A percentile compares a stretch with the other conserved stretches of the same genome.
phyloP scores from a whole-genome alignment of 2,888 invertebrate genomes.

The Onthophagus sagittarius region DNA sequence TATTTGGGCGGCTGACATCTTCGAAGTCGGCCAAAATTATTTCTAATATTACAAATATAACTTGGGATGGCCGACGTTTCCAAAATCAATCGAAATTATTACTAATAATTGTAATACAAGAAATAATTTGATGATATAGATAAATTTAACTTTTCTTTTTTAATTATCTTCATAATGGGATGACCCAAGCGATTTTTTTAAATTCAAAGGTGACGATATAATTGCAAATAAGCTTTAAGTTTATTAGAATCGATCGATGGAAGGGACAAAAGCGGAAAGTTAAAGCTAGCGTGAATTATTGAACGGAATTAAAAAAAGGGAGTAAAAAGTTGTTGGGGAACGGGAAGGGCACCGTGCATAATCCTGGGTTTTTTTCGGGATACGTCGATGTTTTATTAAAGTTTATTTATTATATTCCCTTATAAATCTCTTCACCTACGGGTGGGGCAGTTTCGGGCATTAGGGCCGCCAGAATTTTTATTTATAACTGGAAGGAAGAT shows the following conservation, averaged over 20 bases:
- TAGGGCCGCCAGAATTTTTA: neutral
- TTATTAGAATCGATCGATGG: neutral
- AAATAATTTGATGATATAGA: no score
- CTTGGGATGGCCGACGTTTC: no score
- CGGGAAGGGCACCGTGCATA: neutral
- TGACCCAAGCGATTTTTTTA: no score
- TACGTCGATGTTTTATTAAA: conserved; percentile 6
- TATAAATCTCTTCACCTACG: conserved; percentile 2
- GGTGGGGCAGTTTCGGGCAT: neutral
- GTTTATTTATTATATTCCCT: conserved; percentile 6
- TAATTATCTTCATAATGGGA: neutral
- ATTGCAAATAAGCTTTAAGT: neutral
- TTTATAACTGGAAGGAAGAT: neutral
- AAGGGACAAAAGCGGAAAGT: neutral
- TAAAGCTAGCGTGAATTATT: neutral
- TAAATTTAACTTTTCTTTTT: neutral
- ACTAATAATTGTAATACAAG: no score
- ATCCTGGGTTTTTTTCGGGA: neutral
- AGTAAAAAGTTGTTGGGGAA: neutral
- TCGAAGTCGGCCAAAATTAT: no score
- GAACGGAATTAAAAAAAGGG: neutral
- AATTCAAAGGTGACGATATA: neutral
- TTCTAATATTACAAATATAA: no score
- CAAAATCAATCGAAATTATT: no score
- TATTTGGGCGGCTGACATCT: no score